phyloP scores from a whole-genome alignment of 2,888 invertebrate species.

The Zygothrica quintamaculata region DNA sequence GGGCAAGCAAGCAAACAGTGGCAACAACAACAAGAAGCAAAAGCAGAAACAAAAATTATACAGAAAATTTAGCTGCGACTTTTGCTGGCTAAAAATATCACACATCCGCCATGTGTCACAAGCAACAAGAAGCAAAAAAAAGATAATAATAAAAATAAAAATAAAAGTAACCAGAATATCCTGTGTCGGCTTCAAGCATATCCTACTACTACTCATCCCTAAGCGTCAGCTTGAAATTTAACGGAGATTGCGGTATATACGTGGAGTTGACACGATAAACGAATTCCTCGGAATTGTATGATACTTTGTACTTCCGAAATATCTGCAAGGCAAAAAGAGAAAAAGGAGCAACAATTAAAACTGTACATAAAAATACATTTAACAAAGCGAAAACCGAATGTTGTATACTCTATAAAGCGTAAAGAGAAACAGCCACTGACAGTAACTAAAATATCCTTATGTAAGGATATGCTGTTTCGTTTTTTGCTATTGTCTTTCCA shows the following conservation, averaged over 20 bases:
- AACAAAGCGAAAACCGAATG: no score
- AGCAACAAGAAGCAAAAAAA: slow-evolving; percentile 15
- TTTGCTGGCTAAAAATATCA: slow-evolving; percentile 59
- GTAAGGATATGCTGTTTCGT: no score
- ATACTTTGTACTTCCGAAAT: slow-evolving; percentile 89
- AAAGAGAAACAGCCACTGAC: no score
- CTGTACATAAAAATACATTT: no score
- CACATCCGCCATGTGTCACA: slow-evolving; percentile 57
- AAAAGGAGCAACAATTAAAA: slow-evolving; percentile 24
- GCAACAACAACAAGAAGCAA: slow-evolving; percentile 9
- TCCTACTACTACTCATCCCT: slow-evolving; percentile 73
- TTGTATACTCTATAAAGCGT: no score
- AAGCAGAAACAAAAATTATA: slow-evolving; percentile 3
- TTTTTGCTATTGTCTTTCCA: no score
- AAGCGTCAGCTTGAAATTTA: slow-evolving; percentile 88
- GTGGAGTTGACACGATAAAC: slow-evolving; percentile 90
- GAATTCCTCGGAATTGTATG: slow-evolving; percentile 88
- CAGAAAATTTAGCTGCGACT: slow-evolving; percentile 10
- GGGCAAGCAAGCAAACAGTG: slow-evolving; percentile 9
- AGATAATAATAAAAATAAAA: no score
- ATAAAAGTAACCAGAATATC: background rate
- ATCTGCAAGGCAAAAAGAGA: slow-evolving; percentile 85
- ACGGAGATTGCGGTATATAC: slow-evolving; percentile 89
- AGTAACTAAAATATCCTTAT: no score
- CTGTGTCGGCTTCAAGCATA: slow-evolving; percentile 8